Base-by-base conservation (phyloP, 2,113 vertebrate species). In the Plotosus lineatus region DNA sequence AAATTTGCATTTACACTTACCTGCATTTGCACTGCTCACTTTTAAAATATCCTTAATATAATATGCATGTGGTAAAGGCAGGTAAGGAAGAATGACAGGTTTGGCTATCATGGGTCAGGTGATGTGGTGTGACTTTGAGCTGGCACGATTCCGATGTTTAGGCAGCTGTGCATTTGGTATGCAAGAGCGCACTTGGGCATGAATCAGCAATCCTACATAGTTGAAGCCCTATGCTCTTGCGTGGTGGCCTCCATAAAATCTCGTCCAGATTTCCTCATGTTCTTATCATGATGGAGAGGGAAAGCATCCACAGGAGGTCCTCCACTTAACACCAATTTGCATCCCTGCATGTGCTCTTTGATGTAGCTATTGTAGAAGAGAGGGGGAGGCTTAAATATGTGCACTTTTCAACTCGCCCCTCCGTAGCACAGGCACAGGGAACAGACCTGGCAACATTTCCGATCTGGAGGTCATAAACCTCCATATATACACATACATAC, bases 291-390 rank as follows among this genome's bases (percentile, higher is more conserved):
- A 88, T 82, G 86, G 76, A 82, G 71, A 87, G 86, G 83, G 79
- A 77, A 84, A 31, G 78, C 77, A 77, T 82, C 85, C 61, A 85
- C 85, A 76, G 85, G 87, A 85, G 87, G 83, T 79, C 77, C 69
- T 81, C 69, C 71, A 84, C 82, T 85, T 85, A 85, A 83, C 85
- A 86, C 84, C 78, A 82, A 87, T 85, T 87, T 85, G 83, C 87
- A 78, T 84, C 87, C 82, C 87, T 50, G 84, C 84, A 88, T 86
- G 87, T 86, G 84, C 78, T 83, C 87, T 87, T 87, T 87, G 84
- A 88, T 85, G 81, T 86, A 56, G 68, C 75, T 72, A 85, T 86
- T 76, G 80, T 81, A 51, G 78, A 73, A 46, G 55, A 61, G 78
- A 65, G 81, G 80, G 80, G 82, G 77, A 81, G 77, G 51, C 82